A percentile compares a stretch with the other conserved stretches of the same genome.
Conservation (phyloP, 2,888 invertebrate genomes). For the Phengaris alcon region DNA sequence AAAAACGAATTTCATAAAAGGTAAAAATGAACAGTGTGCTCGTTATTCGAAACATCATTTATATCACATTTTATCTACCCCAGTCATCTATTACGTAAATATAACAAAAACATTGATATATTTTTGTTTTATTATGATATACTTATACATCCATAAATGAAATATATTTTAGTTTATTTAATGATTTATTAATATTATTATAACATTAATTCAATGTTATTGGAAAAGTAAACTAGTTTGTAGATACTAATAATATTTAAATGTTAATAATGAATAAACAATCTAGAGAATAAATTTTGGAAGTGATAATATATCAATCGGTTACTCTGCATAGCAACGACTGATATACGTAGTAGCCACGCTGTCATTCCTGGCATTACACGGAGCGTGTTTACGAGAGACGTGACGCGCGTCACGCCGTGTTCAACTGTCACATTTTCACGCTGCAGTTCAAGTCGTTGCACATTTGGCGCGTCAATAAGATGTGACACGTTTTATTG, state of each 20-base stretch:
- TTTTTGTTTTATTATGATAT: not conserved
- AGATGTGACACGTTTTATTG: conserved; percentile 24
- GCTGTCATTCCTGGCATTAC: conserved; percentile 28
- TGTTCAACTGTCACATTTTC: conserved; percentile 26
- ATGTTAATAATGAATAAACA: too few species aligned
- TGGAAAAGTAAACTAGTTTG: too few species aligned
- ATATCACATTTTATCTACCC: conserved; percentile 8
- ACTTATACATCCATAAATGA: not conserved
- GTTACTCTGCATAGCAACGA: not conserved
- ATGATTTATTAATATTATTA: too few species aligned
- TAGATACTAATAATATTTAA: too few species aligned
- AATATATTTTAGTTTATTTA: too few species aligned
- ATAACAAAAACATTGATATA: not conserved
- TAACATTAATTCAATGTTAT: too few species aligned
- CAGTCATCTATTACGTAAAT: conserved; percentile 6
- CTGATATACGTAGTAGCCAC: conserved; percentile 4
- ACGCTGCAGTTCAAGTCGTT: conserved; percentile 30
- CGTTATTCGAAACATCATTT: conserved; percentile 24
- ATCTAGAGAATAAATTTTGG: too few species aligned
- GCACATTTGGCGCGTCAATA: conserved; percentile 24
- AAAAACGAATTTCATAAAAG: not conserved
- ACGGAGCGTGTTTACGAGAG: conserved; percentile 30
- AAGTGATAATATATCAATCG: too few species aligned
- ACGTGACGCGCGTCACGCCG: conserved; percentile 28
- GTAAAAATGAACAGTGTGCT: conserved; percentile 21